Conservation (phyloP, 2,888 invertebrate genomes). For the Timema cristinae region DNA sequence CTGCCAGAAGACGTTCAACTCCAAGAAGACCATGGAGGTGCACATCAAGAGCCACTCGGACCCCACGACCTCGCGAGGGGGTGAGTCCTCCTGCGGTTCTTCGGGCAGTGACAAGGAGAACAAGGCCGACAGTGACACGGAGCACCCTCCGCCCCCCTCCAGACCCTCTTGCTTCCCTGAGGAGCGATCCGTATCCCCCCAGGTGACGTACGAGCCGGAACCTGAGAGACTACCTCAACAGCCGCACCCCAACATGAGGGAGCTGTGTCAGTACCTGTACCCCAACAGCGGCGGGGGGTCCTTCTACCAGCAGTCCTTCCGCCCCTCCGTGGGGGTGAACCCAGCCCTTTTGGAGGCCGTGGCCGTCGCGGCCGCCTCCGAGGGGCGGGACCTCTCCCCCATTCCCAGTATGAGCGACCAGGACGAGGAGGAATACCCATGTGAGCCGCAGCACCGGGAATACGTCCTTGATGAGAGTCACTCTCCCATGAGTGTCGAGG, state of each 20-base stretch:
- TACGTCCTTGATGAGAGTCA: slow-evolving; percentile 19
- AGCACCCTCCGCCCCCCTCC: slow-evolving; percentile 41
- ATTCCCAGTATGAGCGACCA: slow-evolving; percentile 19
- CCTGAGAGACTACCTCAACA: slow-evolving; percentile 38
- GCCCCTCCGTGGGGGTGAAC: slow-evolving; percentile 40
- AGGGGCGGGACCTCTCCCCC: slow-evolving; percentile 35
- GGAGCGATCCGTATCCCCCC: slow-evolving; percentile 21
- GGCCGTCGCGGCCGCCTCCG: slow-evolving; percentile 45
- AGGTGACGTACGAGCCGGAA: slow-evolving; percentile 17
- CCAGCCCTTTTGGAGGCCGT: slow-evolving; percentile 52
- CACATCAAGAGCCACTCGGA: slow-evolving; percentile 78
- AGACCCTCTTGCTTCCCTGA: slow-evolving; percentile 39
- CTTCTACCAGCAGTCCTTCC: slow-evolving; percentile 47
- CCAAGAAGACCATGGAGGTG: slow-evolving; percentile 85
- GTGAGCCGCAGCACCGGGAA: slow-evolving; percentile 27
- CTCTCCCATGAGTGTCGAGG: neutral
- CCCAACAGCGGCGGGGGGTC: slow-evolving; percentile 46
- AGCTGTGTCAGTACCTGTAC: slow-evolving; percentile 45
- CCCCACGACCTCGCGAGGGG: slow-evolving; percentile 31
- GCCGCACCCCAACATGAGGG: slow-evolving; percentile 37
- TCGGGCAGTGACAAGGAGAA: slow-evolving; percentile 48
- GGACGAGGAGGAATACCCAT: slow-evolving; percentile 38
- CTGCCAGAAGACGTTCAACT: slow-evolving; percentile 86
- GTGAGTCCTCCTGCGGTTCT: slow-evolving; percentile 37
- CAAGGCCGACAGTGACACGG: slow-evolving; percentile 39